phyloP scores from a whole-genome alignment of 2,113 vertebrate species.

The Zosterops lateralis region DNA sequence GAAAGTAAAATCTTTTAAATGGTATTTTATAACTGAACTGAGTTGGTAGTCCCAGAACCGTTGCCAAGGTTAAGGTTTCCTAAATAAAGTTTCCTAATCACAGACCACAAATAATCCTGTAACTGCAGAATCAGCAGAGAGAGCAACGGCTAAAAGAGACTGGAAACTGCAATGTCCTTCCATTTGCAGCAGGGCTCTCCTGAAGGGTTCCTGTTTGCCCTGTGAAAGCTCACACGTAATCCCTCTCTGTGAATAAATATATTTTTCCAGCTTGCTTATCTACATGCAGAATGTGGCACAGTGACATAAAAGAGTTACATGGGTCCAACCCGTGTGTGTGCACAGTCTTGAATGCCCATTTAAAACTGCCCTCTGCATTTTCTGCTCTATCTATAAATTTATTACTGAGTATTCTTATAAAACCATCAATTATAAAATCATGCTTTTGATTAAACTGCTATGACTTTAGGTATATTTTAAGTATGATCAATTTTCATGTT shows the following conservation, averaged over 20 bases:
- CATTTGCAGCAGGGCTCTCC: not conserved
- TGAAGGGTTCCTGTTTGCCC: not conserved
- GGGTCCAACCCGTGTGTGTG: not conserved
- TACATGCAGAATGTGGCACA: not conserved
- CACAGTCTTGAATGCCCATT: not conserved
- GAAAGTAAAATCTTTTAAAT: not conserved
- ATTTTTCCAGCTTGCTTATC: not conserved
- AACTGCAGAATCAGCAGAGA: not conserved
- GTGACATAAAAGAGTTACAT: not conserved
- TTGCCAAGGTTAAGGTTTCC: not conserved
- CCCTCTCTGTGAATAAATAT: not conserved
- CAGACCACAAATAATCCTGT: not conserved
- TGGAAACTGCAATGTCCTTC: not conserved
- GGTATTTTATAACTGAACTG: not conserved
- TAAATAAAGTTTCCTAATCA: conserved; percentile 4
- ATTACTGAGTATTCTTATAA: not conserved
- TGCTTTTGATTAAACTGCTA: not conserved
- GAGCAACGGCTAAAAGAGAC: not conserved
- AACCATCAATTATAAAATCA: not conserved
- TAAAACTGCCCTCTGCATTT: not conserved
- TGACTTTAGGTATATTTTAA: not conserved
- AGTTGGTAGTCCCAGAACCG: not conserved
- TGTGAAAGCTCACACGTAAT: not conserved
- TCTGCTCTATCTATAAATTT: not conserved
- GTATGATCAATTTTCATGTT: not conserved